A percentile compares a stretch with the other conserved stretches of the same genome.
Conservation (phyloP, 2,888 invertebrate genomes). For the Drosophila pseudotakahashii region DNA sequence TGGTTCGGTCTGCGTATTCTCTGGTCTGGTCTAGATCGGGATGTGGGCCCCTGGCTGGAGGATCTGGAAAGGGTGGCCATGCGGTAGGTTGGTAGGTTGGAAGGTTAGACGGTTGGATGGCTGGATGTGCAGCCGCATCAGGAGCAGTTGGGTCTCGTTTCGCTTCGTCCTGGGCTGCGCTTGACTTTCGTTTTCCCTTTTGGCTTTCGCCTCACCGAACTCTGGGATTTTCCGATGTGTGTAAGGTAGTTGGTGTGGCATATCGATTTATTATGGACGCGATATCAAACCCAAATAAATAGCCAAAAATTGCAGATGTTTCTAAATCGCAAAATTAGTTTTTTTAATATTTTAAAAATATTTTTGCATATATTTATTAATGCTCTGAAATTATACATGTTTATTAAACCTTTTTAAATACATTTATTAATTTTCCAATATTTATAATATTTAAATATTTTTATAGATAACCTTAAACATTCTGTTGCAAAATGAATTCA, state of each 20-base stretch:
- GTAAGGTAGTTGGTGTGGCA: conserved; percentile 23
- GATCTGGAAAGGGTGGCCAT: conserved; percentile 20
- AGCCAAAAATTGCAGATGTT: background rate
- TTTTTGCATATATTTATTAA: no score
- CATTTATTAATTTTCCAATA: no score
- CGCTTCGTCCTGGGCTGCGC: conserved; percentile 49
- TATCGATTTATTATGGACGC: conserved; percentile 33
- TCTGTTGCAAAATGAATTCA: background rate
- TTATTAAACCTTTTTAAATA: background rate
- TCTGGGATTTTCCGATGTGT: conserved; percentile 29
- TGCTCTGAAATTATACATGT: no score
- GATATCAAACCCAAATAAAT: background rate
- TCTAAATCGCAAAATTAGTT: no score
- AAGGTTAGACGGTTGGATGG: background rate
- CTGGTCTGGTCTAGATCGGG: conserved; percentile 11
- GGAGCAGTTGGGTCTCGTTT: conserved; percentile 56
- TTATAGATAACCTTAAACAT: no score
- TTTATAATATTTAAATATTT: background rate
- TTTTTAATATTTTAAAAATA: no score
- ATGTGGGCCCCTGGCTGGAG: conserved; percentile 11
- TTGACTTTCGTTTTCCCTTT: conserved; percentile 56
- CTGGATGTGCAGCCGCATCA: conserved; percentile 60
- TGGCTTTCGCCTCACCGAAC: conserved; percentile 36
- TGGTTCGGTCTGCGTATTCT: conserved; percentile 2
- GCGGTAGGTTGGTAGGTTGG: conserved; percentile 23